Evolutionary conservation across 1,140 invertebrate species (phyloP), one percentile per base, ranked within the genome.

Genomic region (Drosophila ironensis): DNA sequence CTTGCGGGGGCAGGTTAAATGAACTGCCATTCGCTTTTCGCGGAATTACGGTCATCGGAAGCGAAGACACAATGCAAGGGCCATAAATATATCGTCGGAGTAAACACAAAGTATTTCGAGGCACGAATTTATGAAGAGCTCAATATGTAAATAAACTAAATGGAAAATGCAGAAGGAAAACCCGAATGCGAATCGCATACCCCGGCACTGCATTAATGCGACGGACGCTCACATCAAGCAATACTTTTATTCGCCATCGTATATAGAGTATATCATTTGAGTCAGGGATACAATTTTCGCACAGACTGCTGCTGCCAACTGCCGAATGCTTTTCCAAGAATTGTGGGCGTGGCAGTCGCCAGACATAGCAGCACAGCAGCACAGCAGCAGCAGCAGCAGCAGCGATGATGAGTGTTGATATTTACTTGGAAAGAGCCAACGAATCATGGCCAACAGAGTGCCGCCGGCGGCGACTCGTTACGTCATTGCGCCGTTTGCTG

Each of bases 281-380:
- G 14, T 4, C 27, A 25, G 45, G 46, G 40, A 81, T 71, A 72
- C 60, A 72, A n/a, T 72, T 76, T 81, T 82, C 59, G 76, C 72
- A 57, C 76, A 81, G 66, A 75, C 70, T 80, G 74, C 63, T 38
- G 41, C 40, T n/a, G n/a, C 14, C 22, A 33, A 48, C 33, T 47
- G 42, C 33, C 54, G 40, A 48, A 40, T 68, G 64, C 40, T 61
- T n/a, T 82, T 84, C 78, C 80, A 78, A 86, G 78, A 82, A 82
- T 46, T 60, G 53, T 40, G 30, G 38, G 27, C 25, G 35, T 50
- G 51, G 61, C 63, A 25, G 27, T 53, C 17, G 50, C 41, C 28
- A 25, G 45, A 9, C 11, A 33, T 16, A n/a, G n/a, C n/a, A n/a
- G n/a, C n/a, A n/a, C n/a, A n/a, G n/a, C n/a, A n/a, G n/a, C n/a